phyloP scores from a whole-genome alignment of 1,140 invertebrate genomes.

The Nebria ingens region DNA sequence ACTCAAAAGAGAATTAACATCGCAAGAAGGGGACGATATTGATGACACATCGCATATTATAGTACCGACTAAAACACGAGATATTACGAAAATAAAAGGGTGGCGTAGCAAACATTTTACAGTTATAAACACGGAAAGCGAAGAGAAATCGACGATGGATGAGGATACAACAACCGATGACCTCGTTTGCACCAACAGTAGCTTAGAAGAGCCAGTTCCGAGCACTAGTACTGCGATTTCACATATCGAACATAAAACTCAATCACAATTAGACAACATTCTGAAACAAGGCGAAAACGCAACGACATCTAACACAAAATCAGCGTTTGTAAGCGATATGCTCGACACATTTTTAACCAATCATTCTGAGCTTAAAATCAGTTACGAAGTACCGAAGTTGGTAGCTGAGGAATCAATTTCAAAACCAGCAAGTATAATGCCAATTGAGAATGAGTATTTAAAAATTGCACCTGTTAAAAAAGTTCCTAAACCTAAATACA shows the following conservation, averaged over 20 bases:
- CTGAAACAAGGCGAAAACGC: not conserved
- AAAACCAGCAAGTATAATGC: not conserved
- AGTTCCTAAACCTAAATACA: constrained; percentile 13
- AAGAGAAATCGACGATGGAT: not conserved
- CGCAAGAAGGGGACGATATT: not conserved
- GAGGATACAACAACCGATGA: not conserved
- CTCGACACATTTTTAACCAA: constrained; percentile 26
- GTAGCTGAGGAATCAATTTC: constrained; percentile 23
- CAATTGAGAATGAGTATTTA: constrained; percentile 16
- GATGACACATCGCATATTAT: not conserved
- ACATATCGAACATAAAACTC: not conserved
- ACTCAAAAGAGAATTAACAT: not conserved
- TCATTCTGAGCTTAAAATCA: constrained; percentile 26
- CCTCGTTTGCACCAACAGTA: not conserved
- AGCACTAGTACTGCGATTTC: not conserved
- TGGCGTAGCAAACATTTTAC: constrained; percentile 5
- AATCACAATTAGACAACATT: not conserved
- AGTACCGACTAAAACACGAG: constrained; percentile 6
- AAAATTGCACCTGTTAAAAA: constrained; percentile 7
- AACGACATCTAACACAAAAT: constrained; percentile 16
- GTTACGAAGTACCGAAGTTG: constrained; percentile 26
- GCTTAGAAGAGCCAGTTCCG: not conserved
- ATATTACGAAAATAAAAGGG: constrained; percentile 12
- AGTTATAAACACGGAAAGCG: not conserved
- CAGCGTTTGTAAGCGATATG: constrained; percentile 25